phyloP scores from a whole-genome alignment of 2,888 invertebrate species.

The Nomada ferruginata region DNA sequence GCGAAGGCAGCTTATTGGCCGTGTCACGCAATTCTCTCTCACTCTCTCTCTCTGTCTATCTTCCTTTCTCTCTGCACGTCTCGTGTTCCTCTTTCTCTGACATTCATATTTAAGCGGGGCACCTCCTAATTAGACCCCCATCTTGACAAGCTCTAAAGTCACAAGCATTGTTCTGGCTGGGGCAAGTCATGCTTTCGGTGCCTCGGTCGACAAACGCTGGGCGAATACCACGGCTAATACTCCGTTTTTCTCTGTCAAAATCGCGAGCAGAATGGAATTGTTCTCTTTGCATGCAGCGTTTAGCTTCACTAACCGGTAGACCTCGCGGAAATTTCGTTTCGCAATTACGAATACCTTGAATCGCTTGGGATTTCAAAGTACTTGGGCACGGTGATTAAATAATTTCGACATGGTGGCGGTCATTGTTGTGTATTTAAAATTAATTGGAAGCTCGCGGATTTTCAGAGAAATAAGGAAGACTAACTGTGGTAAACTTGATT shows the following conservation, averaged over 20 bases:
- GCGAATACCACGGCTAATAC: conserved; percentile 18
- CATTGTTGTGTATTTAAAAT: no score
- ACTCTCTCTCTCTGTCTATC: conserved; percentile 31
- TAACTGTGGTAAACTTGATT: no score
- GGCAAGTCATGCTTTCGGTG: conserved; percentile 49
- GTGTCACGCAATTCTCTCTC: conserved; percentile 40
- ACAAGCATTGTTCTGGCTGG: conserved; percentile 69
- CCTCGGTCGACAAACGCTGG: conserved; percentile 26
- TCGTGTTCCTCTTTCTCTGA: conserved; percentile 41
- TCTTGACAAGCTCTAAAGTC: conserved; percentile 73
- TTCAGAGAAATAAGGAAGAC: no score
- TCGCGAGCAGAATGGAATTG: conserved; percentile 13
- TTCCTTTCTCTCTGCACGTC: conserved; percentile 30
- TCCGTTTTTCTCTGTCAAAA: not conserved
- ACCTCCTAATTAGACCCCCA: conserved; percentile 79
- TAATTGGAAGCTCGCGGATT: no score
- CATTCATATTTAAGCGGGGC: conserved; percentile 77
- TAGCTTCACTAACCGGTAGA: not conserved
- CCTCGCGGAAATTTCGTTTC: no score
- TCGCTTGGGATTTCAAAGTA: no score
- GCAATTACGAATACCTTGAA: no score
- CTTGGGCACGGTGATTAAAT: no score
- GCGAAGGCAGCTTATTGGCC: conserved; percentile 30
- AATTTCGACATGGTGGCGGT: no score
- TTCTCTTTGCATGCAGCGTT: not conserved